These are phyloP conservation scores for Thaumetopoea pityocampa DNA, from an alignment of 1,140 invertebrate species.

Conservation along the genomic window DNA sequence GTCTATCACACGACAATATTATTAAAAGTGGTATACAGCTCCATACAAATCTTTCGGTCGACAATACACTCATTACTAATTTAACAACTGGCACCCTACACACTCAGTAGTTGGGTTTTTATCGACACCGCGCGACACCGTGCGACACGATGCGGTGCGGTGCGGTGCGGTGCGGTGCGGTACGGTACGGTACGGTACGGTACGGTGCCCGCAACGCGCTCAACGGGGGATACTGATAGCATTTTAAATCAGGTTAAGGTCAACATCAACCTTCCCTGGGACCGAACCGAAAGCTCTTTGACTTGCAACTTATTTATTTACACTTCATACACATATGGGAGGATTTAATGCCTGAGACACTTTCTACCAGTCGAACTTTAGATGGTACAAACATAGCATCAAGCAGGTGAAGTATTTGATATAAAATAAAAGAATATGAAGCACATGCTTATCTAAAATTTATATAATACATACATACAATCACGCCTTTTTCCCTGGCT, in stretches of 20 bases:
- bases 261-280: conserved; percentile 22
- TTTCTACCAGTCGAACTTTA: no score
- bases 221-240: conserved; percentile 46
- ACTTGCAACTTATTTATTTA: conserved; percentile 6
- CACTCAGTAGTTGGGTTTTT: conserved; percentile 53
- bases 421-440: no score
- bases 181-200: conserved; percentile 5
- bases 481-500: no score
- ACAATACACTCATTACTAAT: conserved; percentile 71
- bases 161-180: conserved; percentile 1
- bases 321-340: no score
- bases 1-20: no score
- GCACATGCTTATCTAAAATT: no score
- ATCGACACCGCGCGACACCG: conserved; percentile 35
- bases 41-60: conserved; percentile 30
- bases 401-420: no score
- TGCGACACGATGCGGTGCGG: conserved; percentile 8
- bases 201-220: conserved; percentile 5
- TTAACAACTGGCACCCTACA: conserved; percentile 44
- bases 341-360: no score
- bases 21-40: no score
- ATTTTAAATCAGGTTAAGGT: conserved; percentile 73
- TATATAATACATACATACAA: no score
- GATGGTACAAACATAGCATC: no score
- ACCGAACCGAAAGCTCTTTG: conserved; percentile 1